Base-by-base conservation (phyloP, 2,888 invertebrate species). In the Pollenia angustigena region DNA sequence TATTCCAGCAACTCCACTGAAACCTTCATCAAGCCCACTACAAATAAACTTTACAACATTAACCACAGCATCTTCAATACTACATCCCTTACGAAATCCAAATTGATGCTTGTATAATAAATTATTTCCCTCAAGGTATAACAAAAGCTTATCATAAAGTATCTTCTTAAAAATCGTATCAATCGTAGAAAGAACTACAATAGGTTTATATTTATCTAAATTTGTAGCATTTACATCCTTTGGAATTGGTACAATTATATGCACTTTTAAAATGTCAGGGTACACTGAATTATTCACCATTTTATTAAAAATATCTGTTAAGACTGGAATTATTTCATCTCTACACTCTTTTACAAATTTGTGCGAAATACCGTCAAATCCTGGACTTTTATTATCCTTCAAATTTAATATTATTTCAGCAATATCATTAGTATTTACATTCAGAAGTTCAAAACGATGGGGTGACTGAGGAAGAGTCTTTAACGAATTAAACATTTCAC, bases 91-190 rank as follows among this genome's bases (percentile, higher is more conserved):
- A 32, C 32, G 32, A 32, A 32, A 32, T 32, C 32, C 32, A 32
- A 32, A 32, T 32, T 32, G 32, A 32, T 32, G 2, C 1, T 32
- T 32, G 32, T 32, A 32, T 32, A 32, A 32, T 1, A 32, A 2
- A 32, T 32, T 32, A 32, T 48, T 42, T 32, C 46, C 50, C 18
- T 68, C 32, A 18, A 68, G 12, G 32, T 32, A 68, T 50, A 50
- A 8, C 14, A 50, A 50, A 68, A 68, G 50, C 23, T 14, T 68
- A 8, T 50, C 50, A 68, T 68, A 68, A 4, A 68, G 9, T 6
- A 68, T 23, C n/a, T 68, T 68, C 32, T 68, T 50, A 68, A 50
- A 68, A 50, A 66, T 66, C 23, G 46, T 64, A 12, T 64, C 64
- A 11, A 64, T 64, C 9, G 18, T 9, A 10, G 46, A 64, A 4